Conservation (phyloP, 2,888 invertebrate genomes). For the Monopis laevigella region DNA sequence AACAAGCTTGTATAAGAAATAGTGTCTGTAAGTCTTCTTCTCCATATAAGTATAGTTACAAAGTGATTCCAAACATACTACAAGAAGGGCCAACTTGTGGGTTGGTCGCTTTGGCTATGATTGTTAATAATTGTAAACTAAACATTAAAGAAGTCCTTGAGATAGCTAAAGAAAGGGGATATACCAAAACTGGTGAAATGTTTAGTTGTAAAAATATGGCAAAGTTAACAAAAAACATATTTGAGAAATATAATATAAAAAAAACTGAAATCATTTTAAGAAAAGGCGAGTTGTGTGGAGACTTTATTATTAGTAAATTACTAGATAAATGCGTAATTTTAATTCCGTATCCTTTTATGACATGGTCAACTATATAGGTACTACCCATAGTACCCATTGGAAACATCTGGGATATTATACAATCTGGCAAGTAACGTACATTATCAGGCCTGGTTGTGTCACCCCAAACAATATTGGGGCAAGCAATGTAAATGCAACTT, state of each 20-base stretch:
- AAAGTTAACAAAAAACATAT: slow-evolving; percentile 65
- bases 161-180: slow-evolving; percentile 70
- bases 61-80: slow-evolving; percentile 38
- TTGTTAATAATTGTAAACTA: slow-evolving; percentile 67
- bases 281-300: slow-evolving; percentile 49
- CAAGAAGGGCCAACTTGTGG: slow-evolving; percentile 85
- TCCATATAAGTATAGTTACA: slow-evolving; percentile 59
- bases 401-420: no score
- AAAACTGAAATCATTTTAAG: slow-evolving; percentile 41
- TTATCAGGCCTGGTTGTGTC: no score
- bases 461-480: no score
- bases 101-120: slow-evolving; percentile 86
- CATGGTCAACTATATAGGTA: no score
- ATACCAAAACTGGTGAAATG: slow-evolving; percentile 89
- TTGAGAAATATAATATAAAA: slow-evolving; percentile 36
- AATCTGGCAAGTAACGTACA: no score
- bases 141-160: slow-evolving; percentile 67
- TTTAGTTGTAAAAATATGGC: slow-evolving; percentile 80
- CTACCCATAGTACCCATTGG: no score
- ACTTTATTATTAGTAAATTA: slow-evolving; percentile 57
- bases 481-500: no score
- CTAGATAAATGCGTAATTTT: slow-evolving; percentile 67
- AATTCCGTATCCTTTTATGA: slow-evolving; percentile 72
- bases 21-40: slow-evolving; percentile 53
- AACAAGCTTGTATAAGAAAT: slow-evolving; percentile 66